These are phyloP conservation scores for Oscheius sp. DNA, from an alignment of 1,140 invertebrate species.

Conservation along the genomic window DNA sequence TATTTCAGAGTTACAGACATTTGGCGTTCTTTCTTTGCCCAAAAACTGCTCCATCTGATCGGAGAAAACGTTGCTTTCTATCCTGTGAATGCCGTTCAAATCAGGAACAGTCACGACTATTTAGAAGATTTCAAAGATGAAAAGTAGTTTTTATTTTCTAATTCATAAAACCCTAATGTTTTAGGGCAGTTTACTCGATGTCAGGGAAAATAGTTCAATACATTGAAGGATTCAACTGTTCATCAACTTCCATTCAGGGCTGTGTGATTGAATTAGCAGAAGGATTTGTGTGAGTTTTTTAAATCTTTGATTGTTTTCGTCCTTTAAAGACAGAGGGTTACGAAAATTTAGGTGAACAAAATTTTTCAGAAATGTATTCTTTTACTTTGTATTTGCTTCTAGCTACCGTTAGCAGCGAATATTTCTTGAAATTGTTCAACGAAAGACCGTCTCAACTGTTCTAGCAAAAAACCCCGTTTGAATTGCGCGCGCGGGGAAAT, in stretches of 20 bases:
- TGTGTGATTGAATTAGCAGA: constrained; percentile 1
- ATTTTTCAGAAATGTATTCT: too few species aligned
- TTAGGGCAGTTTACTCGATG: constrained; percentile 19
- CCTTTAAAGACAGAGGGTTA: background rate
- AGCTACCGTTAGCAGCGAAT: too few species aligned
- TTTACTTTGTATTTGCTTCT: too few species aligned
- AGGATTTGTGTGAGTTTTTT: background rate
- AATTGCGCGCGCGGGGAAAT: too few species aligned
- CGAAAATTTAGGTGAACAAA: too few species aligned
- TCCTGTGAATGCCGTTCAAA: constrained; percentile 35
- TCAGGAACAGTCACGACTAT: constrained; percentile 37
- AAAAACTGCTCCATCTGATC: constrained; percentile 41
- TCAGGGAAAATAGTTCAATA: constrained; percentile 7
- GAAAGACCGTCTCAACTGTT: too few species aligned
- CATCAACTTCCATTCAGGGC: background rate
- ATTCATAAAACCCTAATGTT: background rate
- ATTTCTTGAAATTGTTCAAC: too few species aligned
- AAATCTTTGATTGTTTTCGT: background rate
- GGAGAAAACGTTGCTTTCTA: constrained; percentile 34
- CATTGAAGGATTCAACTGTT: constrained; percentile 17
- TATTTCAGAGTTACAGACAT: constrained; percentile 37
- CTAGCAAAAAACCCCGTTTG: too few species aligned
- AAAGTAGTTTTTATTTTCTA: constrained; percentile 1
- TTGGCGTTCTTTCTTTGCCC: constrained; percentile 35
- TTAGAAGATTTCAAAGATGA: constrained; percentile 38